A percentile compares a stretch with the other conserved stretches of the same genome.
These are phyloP conservation scores for Agrotis clavis DNA, from an alignment of 2,888 invertebrate genomes.

Conservation along the genomic window DNA sequence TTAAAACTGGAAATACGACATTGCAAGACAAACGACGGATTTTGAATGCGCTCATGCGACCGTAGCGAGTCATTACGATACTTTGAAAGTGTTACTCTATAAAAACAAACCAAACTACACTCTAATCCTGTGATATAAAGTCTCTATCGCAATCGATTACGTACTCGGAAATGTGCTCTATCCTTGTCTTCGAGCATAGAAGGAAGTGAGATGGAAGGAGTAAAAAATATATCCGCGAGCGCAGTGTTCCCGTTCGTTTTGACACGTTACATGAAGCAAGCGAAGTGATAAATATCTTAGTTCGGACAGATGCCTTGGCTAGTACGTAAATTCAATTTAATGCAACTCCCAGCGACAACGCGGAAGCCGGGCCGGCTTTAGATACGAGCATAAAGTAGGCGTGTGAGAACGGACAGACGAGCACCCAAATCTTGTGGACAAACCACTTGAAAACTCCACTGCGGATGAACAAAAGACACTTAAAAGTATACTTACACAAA, in stretches of 20 bases:
- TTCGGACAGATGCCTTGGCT: slow-evolving; percentile 78
- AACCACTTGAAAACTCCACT: slow-evolving; percentile 79
- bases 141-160: slow-evolving; percentile 73
- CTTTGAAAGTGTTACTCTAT: slow-evolving; percentile 81
- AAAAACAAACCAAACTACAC: slow-evolving; percentile 81
- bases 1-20: slow-evolving; percentile 70
- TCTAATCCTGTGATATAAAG: slow-evolving; percentile 80
- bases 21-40: slow-evolving; percentile 71
- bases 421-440: slow-evolving; percentile 81
- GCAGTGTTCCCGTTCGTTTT: slow-evolving; percentile 85
- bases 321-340: slow-evolving; percentile 76
- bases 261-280: slow-evolving; percentile 84
- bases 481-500: slow-evolving; percentile 77
- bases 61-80: slow-evolving; percentile 89
- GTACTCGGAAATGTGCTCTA: slow-evolving; percentile 65
- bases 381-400: slow-evolving; percentile 71
- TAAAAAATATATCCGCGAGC: slow-evolving; percentile 85
- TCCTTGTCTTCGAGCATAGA: slow-evolving; percentile 76
- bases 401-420: slow-evolving; percentile 81
- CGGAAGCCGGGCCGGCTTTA: slow-evolving; percentile 74
- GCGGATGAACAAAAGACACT: slow-evolving; percentile 77
- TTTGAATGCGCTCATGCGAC: slow-evolving; percentile 90
- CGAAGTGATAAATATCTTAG: slow-evolving; percentile 86
- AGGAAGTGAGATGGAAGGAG: slow-evolving; percentile 73
- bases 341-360: slow-evolving; percentile 76